Percentiles rank a stretch among this genome's conserved stretches.
These are phyloP conservation scores for Girardinichthys multiradiatus DNA, from an alignment of 2,113 vertebrate species.

Conservation along the genomic window DNA sequence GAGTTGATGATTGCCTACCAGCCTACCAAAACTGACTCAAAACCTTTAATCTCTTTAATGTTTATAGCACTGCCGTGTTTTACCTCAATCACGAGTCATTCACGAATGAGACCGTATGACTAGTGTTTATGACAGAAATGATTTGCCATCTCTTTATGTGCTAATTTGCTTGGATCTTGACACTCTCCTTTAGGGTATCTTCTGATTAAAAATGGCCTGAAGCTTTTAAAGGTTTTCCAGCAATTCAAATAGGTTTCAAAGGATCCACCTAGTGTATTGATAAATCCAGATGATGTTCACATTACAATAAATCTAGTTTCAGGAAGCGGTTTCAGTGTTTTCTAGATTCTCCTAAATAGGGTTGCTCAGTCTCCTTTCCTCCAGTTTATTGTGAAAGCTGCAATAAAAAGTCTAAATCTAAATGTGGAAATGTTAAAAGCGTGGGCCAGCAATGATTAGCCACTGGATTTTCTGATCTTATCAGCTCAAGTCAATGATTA, in stretches of 20 bases:
- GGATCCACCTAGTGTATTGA: not conserved
- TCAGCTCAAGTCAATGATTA: slow-evolving; percentile 76
- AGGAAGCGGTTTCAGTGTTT: slow-evolving; percentile 1
- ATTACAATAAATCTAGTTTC: not conserved
- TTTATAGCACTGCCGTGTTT: not conserved
- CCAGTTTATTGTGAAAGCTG: not conserved
- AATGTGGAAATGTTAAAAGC: not conserved
- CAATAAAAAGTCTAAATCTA: not conserved
- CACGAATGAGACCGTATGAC: not conserved
- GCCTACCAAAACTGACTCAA: slow-evolving; percentile 30
- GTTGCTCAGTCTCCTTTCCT: not conserved
- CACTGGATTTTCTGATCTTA: slow-evolving; percentile 63
- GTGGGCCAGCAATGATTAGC: slow-evolving; percentile 55
- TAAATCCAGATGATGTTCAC: not conserved
- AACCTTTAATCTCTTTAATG: slow-evolving; percentile 1
- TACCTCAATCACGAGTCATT: not conserved
- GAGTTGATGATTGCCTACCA: slow-evolving; percentile 34
- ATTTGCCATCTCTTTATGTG: not conserved
- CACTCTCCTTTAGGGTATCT: not conserved
- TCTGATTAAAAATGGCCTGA: not conserved
- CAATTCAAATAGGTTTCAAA: not conserved
- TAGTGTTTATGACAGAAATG: not conserved
- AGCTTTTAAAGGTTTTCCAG: not conserved
- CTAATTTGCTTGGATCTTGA: not conserved
- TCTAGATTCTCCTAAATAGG: not conserved